A percentile compares a stretch with the other conserved stretches of the same genome.
Conservation (phyloP, 2,888 invertebrate genomes). For the Pherbina coryleti region DNA sequence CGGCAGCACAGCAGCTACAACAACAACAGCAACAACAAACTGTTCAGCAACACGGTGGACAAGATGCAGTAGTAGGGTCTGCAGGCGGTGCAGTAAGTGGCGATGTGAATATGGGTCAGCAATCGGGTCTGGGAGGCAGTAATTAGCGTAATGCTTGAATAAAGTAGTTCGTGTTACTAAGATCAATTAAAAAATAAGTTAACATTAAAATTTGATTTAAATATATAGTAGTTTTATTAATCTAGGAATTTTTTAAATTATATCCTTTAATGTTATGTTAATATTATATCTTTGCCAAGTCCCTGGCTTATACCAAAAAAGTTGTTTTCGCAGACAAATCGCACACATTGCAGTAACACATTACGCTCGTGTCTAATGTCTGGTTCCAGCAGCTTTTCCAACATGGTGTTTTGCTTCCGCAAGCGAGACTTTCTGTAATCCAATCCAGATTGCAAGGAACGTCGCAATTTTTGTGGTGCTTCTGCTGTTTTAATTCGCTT, state of each 20-base stretch:
- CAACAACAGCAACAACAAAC: constrained; percentile 53
- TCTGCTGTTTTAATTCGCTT: background rate
- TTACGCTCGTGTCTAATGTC: constrained; percentile 91
- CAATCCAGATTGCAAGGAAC: constrained; percentile 51
- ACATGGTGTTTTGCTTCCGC: constrained; percentile 71
- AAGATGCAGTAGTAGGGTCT: constrained; percentile 38
- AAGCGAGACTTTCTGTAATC: constrained; percentile 59
- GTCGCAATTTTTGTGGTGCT: background rate
- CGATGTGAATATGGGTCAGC: constrained; percentile 42
- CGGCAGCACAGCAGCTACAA: constrained; percentile 53
- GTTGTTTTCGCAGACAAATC: constrained; percentile 81
- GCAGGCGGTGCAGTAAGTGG: constrained; percentile 14
- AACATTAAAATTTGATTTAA: background rate
- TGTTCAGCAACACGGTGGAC: constrained; percentile 40
- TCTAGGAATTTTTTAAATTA: background rate
- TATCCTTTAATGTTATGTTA: background rate
- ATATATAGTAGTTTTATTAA: background rate
- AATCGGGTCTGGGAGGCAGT: constrained; percentile 39
- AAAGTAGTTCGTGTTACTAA: background rate
- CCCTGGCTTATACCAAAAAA: constrained; percentile 73
- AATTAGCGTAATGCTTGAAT: constrained; percentile 25
- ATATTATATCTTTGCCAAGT: background rate
- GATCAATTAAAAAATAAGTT: too few relatives aligned
- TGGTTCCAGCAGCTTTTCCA: constrained; percentile 79
- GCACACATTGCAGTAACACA: constrained; percentile 87